Conservation (phyloP, 2,113 vertebrate species). For the Equus przewalskii region DNA sequence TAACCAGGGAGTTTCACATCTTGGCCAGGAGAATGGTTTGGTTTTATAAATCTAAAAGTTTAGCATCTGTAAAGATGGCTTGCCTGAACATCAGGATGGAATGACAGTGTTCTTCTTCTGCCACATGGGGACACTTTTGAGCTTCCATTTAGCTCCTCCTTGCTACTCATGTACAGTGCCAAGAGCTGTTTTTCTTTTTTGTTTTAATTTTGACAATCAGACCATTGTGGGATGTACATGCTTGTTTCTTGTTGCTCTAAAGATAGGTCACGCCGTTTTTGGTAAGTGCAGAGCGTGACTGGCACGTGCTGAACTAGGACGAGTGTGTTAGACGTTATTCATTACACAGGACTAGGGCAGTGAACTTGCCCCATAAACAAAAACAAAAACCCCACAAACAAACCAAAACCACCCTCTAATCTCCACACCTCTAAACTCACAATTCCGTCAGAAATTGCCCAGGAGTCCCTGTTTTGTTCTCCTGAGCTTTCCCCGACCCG, state of each 20-base stretch:
- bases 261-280: not conserved
- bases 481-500: accelerated
- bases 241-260: not conserved
- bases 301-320: not conserved
- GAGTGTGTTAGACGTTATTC: not conserved
- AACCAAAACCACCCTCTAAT: not conserved
- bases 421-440: not conserved
- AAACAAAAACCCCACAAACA: not conserved
- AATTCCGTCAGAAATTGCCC: not conserved
- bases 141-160: not conserved
- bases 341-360: not conserved
- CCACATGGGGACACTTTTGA: conserved; percentile 16
- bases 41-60: not conserved
- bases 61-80: not conserved
- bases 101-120: not conserved
- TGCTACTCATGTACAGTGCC: not conserved
- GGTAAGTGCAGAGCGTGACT: not conserved
- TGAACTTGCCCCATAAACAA: not conserved
- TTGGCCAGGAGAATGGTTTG: not conserved
- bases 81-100: not conserved
- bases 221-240: not conserved
- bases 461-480: not conserved
- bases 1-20: not conserved
- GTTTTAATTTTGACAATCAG: conserved; percentile 15
- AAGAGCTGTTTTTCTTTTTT: not conserved